phyloP scores from a whole-genome alignment of 2,113 vertebrate species.

The Limanda limanda region DNA sequence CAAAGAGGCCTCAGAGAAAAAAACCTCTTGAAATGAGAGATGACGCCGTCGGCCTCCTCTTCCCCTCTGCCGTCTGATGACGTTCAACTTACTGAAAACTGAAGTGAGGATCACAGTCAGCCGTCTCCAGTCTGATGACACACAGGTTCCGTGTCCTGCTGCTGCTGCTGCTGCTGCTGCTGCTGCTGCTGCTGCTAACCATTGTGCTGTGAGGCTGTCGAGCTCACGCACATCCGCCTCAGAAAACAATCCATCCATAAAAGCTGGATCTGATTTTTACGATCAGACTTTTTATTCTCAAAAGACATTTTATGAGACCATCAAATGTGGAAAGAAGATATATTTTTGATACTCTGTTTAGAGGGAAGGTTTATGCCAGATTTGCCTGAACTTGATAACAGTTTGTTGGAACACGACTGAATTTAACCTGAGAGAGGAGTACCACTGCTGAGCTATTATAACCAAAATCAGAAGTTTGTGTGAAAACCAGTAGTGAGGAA shows the following conservation, averaged over 20 bases:
- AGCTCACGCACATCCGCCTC: conserved; percentile 31
- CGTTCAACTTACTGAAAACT: conserved; percentile 53
- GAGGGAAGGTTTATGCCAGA: conserved; percentile 50
- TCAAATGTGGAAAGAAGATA: conserved; percentile 11
- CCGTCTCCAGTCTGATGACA: conserved; percentile 64
- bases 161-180: conserved; percentile 38
- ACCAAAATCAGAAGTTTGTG: conserved; percentile 1
- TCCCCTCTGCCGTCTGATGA: conserved; percentile 39
- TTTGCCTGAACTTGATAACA: conserved; percentile 37
- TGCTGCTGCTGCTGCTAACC: conserved; percentile 13
- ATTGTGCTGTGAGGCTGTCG: conserved; percentile 25
- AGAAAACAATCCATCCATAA: conserved; percentile 37
- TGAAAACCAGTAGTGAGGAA: conserved; percentile 12
- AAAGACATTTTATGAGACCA: background rate
- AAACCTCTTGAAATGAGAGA: conserved; percentile 29
- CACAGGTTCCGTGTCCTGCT: conserved; percentile 66
- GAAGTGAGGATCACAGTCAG: conserved; percentile 54
- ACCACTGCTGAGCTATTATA: conserved; percentile 19
- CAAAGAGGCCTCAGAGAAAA: conserved; percentile 8
- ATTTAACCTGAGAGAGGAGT: conserved; percentile 35
- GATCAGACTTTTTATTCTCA: conserved; percentile 23
- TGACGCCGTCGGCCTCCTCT: conserved; percentile 13
- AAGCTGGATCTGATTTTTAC: conserved; percentile 36
- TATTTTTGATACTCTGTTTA: conserved; percentile 18
- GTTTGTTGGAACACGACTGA: conserved; percentile 49